These are phyloP conservation scores for Rallus crepitans DNA, from an alignment of 2,797 vertebrate species.

Conservation along the genomic window DNA sequence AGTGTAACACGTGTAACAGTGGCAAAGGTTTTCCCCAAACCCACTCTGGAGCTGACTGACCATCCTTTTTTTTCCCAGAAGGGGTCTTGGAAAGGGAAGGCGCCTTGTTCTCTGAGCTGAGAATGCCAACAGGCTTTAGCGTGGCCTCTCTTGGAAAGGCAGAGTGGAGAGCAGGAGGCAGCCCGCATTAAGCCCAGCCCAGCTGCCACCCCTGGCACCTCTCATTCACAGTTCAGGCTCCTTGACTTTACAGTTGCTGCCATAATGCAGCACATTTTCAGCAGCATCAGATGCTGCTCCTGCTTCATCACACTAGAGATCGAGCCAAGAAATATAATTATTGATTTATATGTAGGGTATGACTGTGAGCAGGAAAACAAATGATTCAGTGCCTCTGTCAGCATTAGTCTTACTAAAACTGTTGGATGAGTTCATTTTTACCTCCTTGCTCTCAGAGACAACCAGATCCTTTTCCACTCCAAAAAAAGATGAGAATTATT, in stretches of 20 bases:
- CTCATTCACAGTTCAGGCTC: accelerated
- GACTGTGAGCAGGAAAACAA: not conserved
- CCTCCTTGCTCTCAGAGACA: not conserved
- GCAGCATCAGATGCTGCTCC: not conserved
- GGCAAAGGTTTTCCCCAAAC: not conserved
- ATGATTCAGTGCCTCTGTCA: not conserved
- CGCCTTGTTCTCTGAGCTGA: not conserved
- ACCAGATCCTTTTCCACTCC: not conserved
- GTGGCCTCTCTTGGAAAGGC: not conserved
- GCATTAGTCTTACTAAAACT: not conserved
- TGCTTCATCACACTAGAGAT: not conserved
- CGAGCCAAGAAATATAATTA: not conserved
- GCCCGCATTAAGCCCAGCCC: not conserved
- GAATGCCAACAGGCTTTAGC: not conserved
- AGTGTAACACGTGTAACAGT: not conserved
- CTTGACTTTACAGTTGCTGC: not conserved
- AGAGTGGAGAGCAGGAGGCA: not conserved
- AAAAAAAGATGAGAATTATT: not conserved
- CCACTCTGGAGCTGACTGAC: not conserved
- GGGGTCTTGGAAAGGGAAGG: not conserved
- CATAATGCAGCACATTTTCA: not conserved
- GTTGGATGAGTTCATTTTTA: not conserved
- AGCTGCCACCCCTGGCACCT: not conserved
- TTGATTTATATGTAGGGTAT: not conserved
- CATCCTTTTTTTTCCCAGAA: not conserved